Evolutionary conservation across 2,113 vertebrate genomes (phyloP).

Genomic region (Balaeniceps rex): DNA sequence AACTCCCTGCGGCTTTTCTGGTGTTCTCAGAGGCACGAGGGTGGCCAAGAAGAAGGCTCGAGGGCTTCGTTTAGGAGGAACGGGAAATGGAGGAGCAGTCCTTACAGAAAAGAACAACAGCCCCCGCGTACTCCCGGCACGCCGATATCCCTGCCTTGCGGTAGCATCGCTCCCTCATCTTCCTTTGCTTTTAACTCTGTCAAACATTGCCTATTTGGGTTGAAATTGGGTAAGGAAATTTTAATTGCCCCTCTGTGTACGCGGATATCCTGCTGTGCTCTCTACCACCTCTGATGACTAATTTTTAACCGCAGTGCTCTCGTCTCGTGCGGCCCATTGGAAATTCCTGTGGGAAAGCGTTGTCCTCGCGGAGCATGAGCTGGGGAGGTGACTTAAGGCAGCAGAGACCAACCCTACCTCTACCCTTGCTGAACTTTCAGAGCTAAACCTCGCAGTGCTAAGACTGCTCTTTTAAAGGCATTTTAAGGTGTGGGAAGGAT

Average conservation of each 20-base stretch:
- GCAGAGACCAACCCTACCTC: too few relatives aligned
- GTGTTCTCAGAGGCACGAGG: neutral
- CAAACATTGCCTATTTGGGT: neutral
- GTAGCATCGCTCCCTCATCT: neutral
- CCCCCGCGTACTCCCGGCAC: accelerated
- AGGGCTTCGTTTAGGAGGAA: slow-evolving; percentile 26
- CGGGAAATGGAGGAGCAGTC: neutral
- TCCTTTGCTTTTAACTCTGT: neutral
- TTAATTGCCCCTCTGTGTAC: neutral
- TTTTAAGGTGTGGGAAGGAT: neutral
- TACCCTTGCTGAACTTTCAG: neutral
- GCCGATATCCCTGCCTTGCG: neutral
- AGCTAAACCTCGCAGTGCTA: neutral
- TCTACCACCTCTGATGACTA: accelerated
- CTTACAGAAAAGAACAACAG: neutral
- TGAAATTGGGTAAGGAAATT: neutral
- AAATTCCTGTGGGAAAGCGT: neutral
- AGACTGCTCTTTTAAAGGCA: neutral
- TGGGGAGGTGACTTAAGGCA: neutral
- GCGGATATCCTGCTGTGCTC: neutral
- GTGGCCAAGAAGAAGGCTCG: slow-evolving; percentile 8
- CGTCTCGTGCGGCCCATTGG: accelerated
- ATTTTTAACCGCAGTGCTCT: neutral
- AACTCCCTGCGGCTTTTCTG: slow-evolving; percentile 14
- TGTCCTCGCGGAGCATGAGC: neutral